Base-by-base conservation (phyloP, 1,140 invertebrate species). In the Ips typographus region DNA sequence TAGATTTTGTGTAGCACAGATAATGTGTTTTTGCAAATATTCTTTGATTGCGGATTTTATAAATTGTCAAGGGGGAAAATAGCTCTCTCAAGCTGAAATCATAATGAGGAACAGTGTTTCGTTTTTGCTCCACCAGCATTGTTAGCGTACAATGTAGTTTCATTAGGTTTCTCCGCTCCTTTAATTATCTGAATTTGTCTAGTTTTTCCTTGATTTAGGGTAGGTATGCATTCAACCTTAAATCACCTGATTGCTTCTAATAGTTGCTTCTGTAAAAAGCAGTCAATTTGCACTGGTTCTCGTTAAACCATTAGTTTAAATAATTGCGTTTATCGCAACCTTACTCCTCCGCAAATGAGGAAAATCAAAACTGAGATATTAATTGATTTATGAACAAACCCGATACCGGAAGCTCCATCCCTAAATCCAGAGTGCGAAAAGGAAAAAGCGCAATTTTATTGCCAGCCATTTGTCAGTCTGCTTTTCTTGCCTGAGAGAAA, bases 311-410 rank as follows among this genome's bases (percentile, higher is more conserved):
- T n/a, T 47, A 47, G 52, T 55, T 5, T 55, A 47, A 37, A 47
- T 5, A n/a, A 47, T 47, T 47, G 44, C 44, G n/a, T 4, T 5
- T 47, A 47, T 4, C 4, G 44, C n/a, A 47, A 59, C 41, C 37
- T 8, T 22, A 59, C 36, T 40, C 41, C 57, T 38, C 40, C 40
- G 57, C n/a, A 53, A 57, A 69, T 63, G 52, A 69, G 36, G 39
- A 39, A 52, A 70, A 70, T 70, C 56, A 65, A 70, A 57, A 70
- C 37, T n/a, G 47, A 70, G 61, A 60, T 65, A 59, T 70, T 70
- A 65, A 70, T 65, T 70, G 63, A 65, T 70, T 70, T 70, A 70
- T 70, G 38, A 71, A 71, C 53, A n/a, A 43, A 65, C 56, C 47
- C 43, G 44, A 65, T 61, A 65, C 57, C 52, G 67, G 22, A 42